These are phyloP conservation scores for Pachypeltis micranthus DNA, from an alignment of 1,140 invertebrate species.

Conservation along the genomic window DNA sequence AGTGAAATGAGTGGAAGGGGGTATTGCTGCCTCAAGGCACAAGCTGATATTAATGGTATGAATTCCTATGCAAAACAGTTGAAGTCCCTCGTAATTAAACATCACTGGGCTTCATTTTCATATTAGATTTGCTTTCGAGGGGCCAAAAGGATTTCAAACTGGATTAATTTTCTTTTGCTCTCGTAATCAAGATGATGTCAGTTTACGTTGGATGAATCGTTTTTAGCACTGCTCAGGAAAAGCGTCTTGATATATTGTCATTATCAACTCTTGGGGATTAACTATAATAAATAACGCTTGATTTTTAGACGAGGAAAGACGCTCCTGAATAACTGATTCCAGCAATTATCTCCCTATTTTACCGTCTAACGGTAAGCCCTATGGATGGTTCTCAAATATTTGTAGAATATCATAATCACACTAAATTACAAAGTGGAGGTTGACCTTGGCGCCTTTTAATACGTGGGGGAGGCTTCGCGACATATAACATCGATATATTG, in stretches of 20 bases:
- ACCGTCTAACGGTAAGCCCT: too few species aligned
- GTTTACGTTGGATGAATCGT: background rate
- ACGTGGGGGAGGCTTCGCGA: too few species aligned
- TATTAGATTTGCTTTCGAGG: conserved; percentile 6
- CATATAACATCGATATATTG: too few species aligned
- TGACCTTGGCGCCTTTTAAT: too few species aligned
- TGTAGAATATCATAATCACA: too few species aligned
- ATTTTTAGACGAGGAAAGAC: too few species aligned
- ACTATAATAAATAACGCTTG: too few species aligned
- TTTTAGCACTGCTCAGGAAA: background rate
- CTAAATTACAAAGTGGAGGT: too few species aligned
- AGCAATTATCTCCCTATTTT: too few species aligned
- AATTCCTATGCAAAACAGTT: conserved; percentile 15
- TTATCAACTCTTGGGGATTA: too few species aligned
- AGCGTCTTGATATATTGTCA: background rate
- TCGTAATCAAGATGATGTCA: background rate
- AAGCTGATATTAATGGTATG: conserved; percentile 11
- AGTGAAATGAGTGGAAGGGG: background rate
- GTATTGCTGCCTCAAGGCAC: background rate
- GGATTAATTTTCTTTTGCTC: conserved; percentile 2
- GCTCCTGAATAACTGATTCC: too few species aligned
- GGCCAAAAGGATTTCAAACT: background rate
- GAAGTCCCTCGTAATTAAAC: conserved; percentile 1
- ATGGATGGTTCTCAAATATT: too few species aligned
- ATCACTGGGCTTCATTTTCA: conserved; percentile 1